Percentiles rank a stretch among this genome's conserved stretches.
Evolutionary conservation across 2,888 invertebrate genomes (phyloP).

Genomic region (Cotesia congregata): DNA sequence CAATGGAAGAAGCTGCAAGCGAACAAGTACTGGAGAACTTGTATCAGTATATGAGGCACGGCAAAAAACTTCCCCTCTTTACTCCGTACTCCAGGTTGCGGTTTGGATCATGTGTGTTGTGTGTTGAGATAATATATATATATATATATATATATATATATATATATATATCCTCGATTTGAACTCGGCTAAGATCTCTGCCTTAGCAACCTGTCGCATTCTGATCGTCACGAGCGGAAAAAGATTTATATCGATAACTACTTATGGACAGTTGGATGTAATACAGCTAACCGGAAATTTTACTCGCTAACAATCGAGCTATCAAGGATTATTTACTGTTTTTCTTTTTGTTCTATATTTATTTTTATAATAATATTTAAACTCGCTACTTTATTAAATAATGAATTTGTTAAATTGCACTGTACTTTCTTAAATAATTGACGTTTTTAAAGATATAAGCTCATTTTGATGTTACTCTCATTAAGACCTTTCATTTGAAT

Average conservation of each 20-base stretch:
- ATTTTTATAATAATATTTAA: no score
- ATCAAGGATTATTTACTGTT: not conserved
- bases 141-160: not conserved
- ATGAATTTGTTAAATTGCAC: no score
- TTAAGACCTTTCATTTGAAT: no score
- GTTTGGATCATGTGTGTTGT: not conserved
- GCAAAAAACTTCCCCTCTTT: no score
- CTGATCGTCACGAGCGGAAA: conserved; percentile 21
- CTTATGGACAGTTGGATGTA: conserved; percentile 9
- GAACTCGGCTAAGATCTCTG: not conserved
- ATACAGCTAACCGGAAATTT: conserved; percentile 6
- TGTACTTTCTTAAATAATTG: no score
- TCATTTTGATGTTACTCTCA: no score
- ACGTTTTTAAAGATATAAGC: no score
- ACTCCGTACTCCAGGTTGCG: no score
- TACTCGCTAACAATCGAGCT: not conserved
- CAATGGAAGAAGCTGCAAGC: no score
- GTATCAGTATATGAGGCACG: no score
- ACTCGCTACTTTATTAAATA: no score
- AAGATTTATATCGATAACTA: conserved; percentile 8
- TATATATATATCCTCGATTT: not conserved
- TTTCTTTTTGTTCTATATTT: not conserved
- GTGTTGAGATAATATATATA: not conserved
- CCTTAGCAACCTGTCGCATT: conserved; percentile 31
- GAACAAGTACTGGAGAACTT: no score